These are phyloP conservation scores for Cavia aperea DNA, from an alignment of 2,113 vertebrate species.

Conservation along the genomic window DNA sequence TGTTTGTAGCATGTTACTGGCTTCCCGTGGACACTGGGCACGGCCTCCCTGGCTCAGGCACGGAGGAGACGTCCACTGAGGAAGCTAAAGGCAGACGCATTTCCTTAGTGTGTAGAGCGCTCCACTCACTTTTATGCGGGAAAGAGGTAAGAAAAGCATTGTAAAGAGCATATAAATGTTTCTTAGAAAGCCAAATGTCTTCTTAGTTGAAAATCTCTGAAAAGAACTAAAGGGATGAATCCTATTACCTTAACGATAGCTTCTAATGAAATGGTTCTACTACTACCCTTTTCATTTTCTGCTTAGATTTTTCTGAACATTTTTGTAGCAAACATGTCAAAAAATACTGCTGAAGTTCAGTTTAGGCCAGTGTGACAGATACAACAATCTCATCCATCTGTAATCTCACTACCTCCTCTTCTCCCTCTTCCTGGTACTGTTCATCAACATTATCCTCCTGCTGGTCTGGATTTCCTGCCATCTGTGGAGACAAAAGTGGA, in stretches of 20 bases:
- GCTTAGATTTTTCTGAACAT: not conserved
- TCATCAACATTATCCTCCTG: conserved; percentile 95
- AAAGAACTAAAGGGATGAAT: not conserved
- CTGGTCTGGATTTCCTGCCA: conserved; percentile 97
- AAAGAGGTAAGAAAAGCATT: not conserved
- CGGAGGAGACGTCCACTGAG: not conserved
- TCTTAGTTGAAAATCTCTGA: not conserved
- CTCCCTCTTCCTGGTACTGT: conserved; percentile 95
- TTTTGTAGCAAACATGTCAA: not conserved
- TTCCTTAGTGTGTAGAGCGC: not conserved
- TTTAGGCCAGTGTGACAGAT: not conserved
- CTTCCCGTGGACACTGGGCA: rapidly evolving
- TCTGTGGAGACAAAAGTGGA: conserved; percentile 76
- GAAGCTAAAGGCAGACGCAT: rapidly evolving
- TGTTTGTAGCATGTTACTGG: not conserved
- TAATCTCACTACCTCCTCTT: conserved; percentile 86
- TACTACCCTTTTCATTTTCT: no score
- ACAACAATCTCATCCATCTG: rapidly evolving
- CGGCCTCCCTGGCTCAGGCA: rapidly evolving
- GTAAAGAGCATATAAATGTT: not conserved
- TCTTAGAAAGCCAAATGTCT: not conserved
- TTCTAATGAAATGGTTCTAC: not conserved
- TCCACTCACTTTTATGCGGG: not conserved
- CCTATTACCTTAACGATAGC: not conserved
- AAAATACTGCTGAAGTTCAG: not conserved